Evolutionary conservation across 2,113 vertebrate species (phyloP), one percentile per base, ranked within the genome.

Genomic region (Lethenteron reissneri): DNA sequence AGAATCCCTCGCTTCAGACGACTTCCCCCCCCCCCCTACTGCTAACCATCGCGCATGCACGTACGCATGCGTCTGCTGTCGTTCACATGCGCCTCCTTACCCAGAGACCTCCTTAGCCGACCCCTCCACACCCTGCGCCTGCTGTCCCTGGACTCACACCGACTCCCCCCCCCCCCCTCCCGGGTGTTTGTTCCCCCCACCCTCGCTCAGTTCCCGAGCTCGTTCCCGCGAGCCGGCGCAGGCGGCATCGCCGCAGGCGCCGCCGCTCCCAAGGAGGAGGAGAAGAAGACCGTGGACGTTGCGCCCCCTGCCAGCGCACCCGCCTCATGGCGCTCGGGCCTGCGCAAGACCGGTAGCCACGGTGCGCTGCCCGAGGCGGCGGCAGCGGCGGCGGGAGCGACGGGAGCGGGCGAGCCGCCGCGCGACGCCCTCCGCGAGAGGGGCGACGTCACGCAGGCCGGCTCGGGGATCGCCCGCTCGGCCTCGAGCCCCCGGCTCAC

Each of bases 311-410:
- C 41, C 41, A 41, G 41, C 41, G 41, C 74, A 13, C 84, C 94
- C 58, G 84, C 94, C 6, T 95, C 91, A 0, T 99, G 94, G 94
- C 83, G 94, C 56, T 78, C 85, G 75, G 88, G 91, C 73, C 83
- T 99, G 77, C 85, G 92, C 73, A 99, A 99, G 81, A 99, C 92
- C 2, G 92, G 91, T 78, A 99, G 94, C 78, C 95, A 94, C 0
- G 92, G 92, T 10, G 92, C 94, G 0, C 84, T 99, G 73, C 87
- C 94, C 1, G 94, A 99, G 79, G 97, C 96, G 77, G 90, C 89
- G 14, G 86, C 75, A 14, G 76, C 70, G 5, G 41, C 41, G 41
- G 64, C 64, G 21, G 73, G 69, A 10, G 58, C 14, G 70, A 74
- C 41, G 62, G 73, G 2, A 81, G 81, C 72, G 11, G 41, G 41